phyloP scores from a whole-genome alignment of 2,888 invertebrate species.

The Corbicula japonica region DNA sequence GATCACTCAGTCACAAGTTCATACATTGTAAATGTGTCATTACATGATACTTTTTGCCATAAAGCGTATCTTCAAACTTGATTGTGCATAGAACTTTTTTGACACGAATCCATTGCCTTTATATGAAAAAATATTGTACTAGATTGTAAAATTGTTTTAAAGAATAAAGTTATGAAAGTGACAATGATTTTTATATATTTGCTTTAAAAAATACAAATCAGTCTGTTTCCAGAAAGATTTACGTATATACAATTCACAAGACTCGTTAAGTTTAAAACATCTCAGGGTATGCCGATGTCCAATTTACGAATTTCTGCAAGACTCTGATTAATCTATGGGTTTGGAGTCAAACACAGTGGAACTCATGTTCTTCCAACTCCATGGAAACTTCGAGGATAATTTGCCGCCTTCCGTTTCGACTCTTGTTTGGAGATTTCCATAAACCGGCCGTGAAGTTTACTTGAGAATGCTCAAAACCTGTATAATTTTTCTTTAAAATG shows the following conservation, averaged over 20 bases:
- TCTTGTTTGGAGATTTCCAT: too few relatives aligned
- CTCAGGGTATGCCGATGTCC: too few relatives aligned
- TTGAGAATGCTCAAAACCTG: too few relatives aligned
- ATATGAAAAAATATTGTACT: conserved; percentile 45
- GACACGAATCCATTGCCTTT: conserved; percentile 40
- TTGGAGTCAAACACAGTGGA: too few relatives aligned
- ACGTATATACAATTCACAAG: neutral
- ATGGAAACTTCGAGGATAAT: too few relatives aligned
- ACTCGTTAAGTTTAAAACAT: too few relatives aligned
- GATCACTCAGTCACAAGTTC: conserved; percentile 23
- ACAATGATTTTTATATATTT: neutral
- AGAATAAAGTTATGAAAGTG: conserved; percentile 63
- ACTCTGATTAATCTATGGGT: too few relatives aligned
- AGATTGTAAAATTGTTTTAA: conserved; percentile 65
- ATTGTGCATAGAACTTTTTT: conserved; percentile 21
- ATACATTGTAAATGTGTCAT: conserved; percentile 37
- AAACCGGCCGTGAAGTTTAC: too few relatives aligned
- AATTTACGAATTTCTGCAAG: too few relatives aligned
- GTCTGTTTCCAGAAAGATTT: neutral
- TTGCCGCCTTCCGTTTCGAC: too few relatives aligned
- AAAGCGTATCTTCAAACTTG: conserved; percentile 12
- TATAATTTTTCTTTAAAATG: too few relatives aligned
- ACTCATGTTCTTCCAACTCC: too few relatives aligned
- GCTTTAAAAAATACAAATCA: neutral
- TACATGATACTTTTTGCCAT: conserved; percentile 5